Evolutionary conservation across 1,140 invertebrate species (phyloP), one percentile per base, ranked within the genome.

Genomic region (Procambarus clarkii): DNA sequence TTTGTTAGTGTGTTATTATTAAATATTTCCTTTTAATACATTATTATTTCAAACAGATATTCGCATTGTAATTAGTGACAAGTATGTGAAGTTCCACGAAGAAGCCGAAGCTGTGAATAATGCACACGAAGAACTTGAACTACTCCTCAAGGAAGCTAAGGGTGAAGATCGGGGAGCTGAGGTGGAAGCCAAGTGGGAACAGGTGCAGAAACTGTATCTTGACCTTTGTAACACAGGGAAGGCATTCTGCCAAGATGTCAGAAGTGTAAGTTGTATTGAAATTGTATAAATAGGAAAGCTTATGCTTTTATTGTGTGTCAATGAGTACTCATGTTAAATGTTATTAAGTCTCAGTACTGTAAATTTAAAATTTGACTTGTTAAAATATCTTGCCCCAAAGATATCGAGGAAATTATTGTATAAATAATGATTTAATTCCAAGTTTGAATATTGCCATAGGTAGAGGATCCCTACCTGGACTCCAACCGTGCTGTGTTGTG

Each of bases 81-180:
- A 96, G 85, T 97, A 97, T 93, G 96, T 97, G 58, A 96, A 97
- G 92, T 97, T 98, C 94, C 97, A 97, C 93, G 95, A 96, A 93
- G 95, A 96, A 46, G 96, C 96, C 58, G 95, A 96, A 74, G 95
- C 96, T 93, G 95, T 97, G 50, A 95, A 95, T 81, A 95, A 95
- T 88, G 96, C 97, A 93, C 95, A 97, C 93, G 96, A 97, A 93
- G 95, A 95, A 87, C 93, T 98, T 48, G 96, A 97, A 93, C 92
- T 94, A 83, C 94, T 96, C 89, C 93, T 96, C 69, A 92, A 92
- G 54, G 95, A 95, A 71, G 96, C 96, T 76, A 95, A 95, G n/a
- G 95, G 91, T n/a, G 92, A 94, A 93, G 93, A 93, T 48, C 69
- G 77, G 4, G 90, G 94, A 82, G 92, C 94, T 94, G 93, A 94